A percentile compares a stretch with the other conserved stretches of the same genome.
Evolutionary conservation across 2,888 invertebrate species (phyloP).

Genomic region (Belgica antarctica): DNA sequence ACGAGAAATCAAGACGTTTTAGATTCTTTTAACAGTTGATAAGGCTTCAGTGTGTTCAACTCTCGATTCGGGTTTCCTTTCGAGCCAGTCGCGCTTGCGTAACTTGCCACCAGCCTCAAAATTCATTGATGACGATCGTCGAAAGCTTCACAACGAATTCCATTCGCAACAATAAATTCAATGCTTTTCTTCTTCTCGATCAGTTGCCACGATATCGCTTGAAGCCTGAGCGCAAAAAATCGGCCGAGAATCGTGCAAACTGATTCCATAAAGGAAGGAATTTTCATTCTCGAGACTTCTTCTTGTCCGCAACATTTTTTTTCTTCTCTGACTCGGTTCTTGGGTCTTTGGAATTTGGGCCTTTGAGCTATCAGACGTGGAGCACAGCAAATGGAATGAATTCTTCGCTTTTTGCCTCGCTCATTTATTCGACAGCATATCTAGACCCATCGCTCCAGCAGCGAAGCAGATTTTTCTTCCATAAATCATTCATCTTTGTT

Average conservation of each 20-base stretch:
- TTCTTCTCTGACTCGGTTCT: no score
- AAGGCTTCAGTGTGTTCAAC: no score
- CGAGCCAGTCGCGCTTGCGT: no score
- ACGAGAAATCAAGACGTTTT: no score
- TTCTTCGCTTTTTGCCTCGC: not conserved
- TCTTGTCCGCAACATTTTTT: not conserved
- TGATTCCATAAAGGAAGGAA: not conserved
- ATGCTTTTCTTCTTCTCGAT: not conserved
- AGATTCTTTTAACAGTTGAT: no score
- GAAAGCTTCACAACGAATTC: not conserved
- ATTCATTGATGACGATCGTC: no score
- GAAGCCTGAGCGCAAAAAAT: not conserved
- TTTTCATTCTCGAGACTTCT: constrained; percentile 16
- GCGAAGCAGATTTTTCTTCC: not conserved
- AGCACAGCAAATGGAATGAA: not conserved
- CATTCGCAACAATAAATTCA: constrained; percentile 24
- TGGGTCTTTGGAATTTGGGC: constrained; percentile 11
- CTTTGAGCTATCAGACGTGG: constrained; percentile 23
- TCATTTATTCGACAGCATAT: not conserved
- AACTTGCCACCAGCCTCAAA: no score
- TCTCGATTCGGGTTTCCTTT: no score
- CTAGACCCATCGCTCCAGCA: constrained; percentile 5
- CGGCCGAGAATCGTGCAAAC: not conserved
- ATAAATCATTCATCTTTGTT: constrained; percentile 15
- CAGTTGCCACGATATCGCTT: no score